Evolutionary conservation across 2,797 vertebrate genomes (phyloP), one percentile per base, ranked within the genome.

Genomic region (Cottoperca gobio): DNA sequence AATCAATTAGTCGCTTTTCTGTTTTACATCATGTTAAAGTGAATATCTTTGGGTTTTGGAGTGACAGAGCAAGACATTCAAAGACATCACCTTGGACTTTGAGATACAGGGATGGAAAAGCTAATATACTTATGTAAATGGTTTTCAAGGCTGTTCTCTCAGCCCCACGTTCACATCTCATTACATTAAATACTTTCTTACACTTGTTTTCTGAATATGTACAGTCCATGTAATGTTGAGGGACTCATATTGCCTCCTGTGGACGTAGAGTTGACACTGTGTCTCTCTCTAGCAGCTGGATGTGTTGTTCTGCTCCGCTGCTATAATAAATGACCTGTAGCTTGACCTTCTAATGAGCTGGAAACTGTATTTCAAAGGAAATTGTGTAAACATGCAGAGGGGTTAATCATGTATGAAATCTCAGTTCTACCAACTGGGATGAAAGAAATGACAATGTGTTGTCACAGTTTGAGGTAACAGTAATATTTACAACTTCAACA

Each of bases 401-500:
- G n/a, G 12, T 65, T 57, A 65, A n/a, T 68, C 43, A 28, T 46
- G 12, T 42, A 61, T 11, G 33, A 81, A 42, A 70, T 42, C 28
- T 3, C 17, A 17, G 4, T 24, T 64, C 17, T 65, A 67, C 19
- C 37, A 28, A 71, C 70, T 67, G 17, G 6, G 70, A 81, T 68
- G 31, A 81, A 64, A 81, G 59, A 46, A 76, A 72, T 21, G 11
- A 13, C 13, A 46, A 71, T 35, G 16, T 50, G 28, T 46, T 28
- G 17, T 33, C 74, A 68, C 67, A 67, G 62, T 65, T 14, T 33
- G 46, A 62, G 33, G 21, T 39, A 74, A 76, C 9, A 24, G 43
- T 16, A 64, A 83, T 70, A 73, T 78, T 86, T 75, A 40, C 23
- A 76, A 17, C 21, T 48, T 13, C 42, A 82, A 70, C 45, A 66